Evolutionary conservation across 2,888 invertebrate genomes (phyloP).

Genomic region (Omphaloscelis lunosa): DNA sequence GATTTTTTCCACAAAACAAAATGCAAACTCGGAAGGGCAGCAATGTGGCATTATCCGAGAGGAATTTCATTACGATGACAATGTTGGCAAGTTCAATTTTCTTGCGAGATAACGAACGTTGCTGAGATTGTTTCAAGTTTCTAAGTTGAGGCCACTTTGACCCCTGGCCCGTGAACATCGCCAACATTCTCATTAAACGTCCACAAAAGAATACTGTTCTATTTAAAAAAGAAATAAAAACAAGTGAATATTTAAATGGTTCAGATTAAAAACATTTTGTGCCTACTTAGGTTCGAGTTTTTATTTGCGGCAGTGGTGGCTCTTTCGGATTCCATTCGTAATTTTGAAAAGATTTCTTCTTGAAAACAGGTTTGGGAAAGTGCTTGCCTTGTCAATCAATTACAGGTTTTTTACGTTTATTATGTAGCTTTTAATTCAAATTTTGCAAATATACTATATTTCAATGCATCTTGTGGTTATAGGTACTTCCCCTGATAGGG

Average conservation of each 20-base stretch:
- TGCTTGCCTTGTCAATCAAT: constrained; percentile 44
- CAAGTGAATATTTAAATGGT: constrained; percentile 69
- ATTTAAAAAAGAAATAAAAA: constrained; percentile 73
- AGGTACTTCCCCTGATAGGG: background rate
- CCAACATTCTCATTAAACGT: constrained; percentile 84
- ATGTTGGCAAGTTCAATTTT: constrained; percentile 86
- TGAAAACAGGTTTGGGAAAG: constrained; percentile 31
- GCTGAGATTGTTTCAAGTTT: constrained; percentile 84
- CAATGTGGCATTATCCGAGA: constrained; percentile 70
- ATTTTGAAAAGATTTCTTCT: constrained; percentile 46
- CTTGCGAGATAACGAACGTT: constrained; percentile 84
- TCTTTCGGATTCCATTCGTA: constrained; percentile 37
- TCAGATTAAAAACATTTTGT: constrained; percentile 62
- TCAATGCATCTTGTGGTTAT: background rate
- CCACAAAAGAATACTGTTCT: constrained; percentile 80
- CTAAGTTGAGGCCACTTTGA: constrained; percentile 86
- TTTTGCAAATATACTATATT: background rate
- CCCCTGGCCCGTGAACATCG: constrained; percentile 85
- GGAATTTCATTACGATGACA: constrained; percentile 89
- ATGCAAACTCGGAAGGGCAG: constrained; percentile 57
- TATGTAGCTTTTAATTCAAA: background rate
- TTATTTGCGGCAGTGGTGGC: constrained; percentile 35
- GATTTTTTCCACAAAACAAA: constrained; percentile 56
- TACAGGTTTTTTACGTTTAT: constrained; percentile 14
- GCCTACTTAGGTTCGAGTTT: constrained; percentile 31